A percentile compares a stretch with the other conserved stretches of the same genome.
These are phyloP conservation scores for Drosophila nigricruria DNA, from an alignment of 2,888 invertebrate species.

Conservation along the genomic window DNA sequence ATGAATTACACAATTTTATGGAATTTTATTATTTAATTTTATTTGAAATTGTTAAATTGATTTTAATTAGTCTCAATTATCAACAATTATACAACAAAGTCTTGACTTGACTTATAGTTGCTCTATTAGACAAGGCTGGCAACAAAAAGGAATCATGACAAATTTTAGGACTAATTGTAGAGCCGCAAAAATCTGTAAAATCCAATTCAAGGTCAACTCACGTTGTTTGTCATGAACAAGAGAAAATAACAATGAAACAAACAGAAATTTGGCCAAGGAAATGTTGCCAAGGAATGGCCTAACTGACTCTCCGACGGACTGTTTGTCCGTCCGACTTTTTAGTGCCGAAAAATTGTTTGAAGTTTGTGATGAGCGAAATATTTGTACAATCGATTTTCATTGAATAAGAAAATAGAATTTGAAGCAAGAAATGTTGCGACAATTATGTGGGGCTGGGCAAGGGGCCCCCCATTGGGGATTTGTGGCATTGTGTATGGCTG, in stretches of 20 bases:
- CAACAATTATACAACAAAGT: background rate
- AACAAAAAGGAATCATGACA: background rate
- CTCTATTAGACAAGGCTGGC: background rate
- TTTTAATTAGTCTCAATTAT: background rate
- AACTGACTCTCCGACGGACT: background rate
- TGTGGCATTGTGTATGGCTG: slow-evolving; percentile 21
- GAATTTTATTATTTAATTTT: no score
- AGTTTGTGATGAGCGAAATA: slow-evolving; percentile 43
- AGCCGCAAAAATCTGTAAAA: slow-evolving; percentile 8
- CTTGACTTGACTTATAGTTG: no score
- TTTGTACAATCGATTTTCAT: slow-evolving; percentile 51
- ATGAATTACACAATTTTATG: no score
- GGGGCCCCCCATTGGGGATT: background rate
- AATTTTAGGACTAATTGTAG: slow-evolving; percentile 3
- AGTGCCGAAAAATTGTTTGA: slow-evolving; percentile 32
- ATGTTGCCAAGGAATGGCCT: background rate
- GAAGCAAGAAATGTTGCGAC: slow-evolving; percentile 28
- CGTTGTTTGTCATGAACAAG: background rate
- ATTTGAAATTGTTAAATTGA: background rate
- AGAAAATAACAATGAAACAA: slow-evolving; percentile 3
- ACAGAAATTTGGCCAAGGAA: slow-evolving; percentile 6
- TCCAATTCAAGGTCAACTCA: slow-evolving; percentile 8
- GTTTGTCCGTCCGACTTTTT: background rate
- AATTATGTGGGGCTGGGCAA: slow-evolving; percentile 24
- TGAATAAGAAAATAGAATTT: slow-evolving; percentile 40